Evolutionary conservation across 2,113 vertebrate species (phyloP).

Genomic region (Burhinus oedicnemus): DNA sequence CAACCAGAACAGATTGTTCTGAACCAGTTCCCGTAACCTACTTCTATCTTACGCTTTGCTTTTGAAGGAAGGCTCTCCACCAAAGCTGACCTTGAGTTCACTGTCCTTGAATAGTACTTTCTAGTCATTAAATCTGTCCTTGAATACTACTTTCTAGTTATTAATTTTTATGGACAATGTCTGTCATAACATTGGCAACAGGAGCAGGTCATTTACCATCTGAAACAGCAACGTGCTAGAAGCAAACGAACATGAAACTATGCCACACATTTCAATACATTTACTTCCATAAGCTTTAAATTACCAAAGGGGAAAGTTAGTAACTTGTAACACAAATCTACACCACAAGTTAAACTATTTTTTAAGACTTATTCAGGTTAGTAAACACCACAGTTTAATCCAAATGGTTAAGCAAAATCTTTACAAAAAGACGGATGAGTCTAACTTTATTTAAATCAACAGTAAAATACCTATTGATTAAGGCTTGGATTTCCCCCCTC

Average conservation of each 20-base stretch:
- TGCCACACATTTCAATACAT: not conserved
- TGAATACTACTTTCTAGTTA: not conserved
- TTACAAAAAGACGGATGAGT: not conserved
- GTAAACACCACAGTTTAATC: not conserved
- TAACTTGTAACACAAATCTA: not conserved
- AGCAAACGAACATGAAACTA: not conserved
- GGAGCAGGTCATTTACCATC: not conserved
- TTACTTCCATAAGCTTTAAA: not conserved
- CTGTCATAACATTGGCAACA: not conserved
- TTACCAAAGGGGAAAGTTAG: not conserved
- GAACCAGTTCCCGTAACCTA: not conserved
- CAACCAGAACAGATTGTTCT: slow-evolving; percentile 2
- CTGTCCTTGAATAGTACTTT: not conserved
- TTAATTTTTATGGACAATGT: not conserved
- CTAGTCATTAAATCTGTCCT: not conserved
- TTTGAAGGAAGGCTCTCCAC: not conserved
- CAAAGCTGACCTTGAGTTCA: not conserved
- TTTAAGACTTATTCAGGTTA: not conserved
- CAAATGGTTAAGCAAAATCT: not conserved
- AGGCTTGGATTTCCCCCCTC: not conserved
- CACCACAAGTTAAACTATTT: not conserved
- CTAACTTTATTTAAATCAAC: not conserved
- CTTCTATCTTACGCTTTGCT: not conserved
- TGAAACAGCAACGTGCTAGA: not conserved
- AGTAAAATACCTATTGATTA: not conserved